Conservation (phyloP, 2,797 vertebrate genomes). For the Acestrorhynchus altus region DNA sequence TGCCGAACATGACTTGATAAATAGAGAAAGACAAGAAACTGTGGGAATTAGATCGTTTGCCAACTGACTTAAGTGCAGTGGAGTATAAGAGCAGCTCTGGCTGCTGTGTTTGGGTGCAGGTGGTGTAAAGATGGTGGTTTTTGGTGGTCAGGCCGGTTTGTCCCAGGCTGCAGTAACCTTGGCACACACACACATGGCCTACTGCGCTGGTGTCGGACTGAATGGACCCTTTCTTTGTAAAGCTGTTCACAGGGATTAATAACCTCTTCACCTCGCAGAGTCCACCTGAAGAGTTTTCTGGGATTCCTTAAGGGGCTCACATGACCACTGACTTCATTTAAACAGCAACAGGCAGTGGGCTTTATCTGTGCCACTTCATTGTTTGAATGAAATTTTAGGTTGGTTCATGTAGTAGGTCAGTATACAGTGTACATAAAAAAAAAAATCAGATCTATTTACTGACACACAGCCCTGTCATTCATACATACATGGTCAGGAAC, state of each 20-base stretch:
- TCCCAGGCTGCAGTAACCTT: slow-evolving; percentile 30
- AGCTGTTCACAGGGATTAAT: slow-evolving; percentile 54
- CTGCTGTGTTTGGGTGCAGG: background rate
- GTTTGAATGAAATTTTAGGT: no score
- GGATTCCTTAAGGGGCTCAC: slow-evolving; percentile 34
- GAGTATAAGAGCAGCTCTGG: background rate
- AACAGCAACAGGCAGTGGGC: no score
- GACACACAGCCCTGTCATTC: no score
- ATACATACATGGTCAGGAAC: no score
- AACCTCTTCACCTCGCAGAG: slow-evolving; percentile 43
- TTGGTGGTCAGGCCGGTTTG: background rate
- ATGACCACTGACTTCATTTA: slow-evolving; percentile 32
- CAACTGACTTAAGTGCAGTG: no score
- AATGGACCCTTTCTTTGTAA: slow-evolving; percentile 51
- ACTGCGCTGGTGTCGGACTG: slow-evolving; percentile 14
- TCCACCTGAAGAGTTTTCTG: background rate
- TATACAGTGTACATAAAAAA: no score
- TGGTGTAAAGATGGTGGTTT: background rate
- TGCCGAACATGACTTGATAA: no score
- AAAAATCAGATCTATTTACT: no score
- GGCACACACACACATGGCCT: background rate
- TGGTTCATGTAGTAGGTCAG: no score
- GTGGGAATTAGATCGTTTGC: no score
- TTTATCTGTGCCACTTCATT: no score
- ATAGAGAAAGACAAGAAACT: no score